A percentile compares a stretch with the other conserved stretches of the same genome.
phyloP scores from a whole-genome alignment of 2,888 invertebrate species.

The Andrena minutula region DNA sequence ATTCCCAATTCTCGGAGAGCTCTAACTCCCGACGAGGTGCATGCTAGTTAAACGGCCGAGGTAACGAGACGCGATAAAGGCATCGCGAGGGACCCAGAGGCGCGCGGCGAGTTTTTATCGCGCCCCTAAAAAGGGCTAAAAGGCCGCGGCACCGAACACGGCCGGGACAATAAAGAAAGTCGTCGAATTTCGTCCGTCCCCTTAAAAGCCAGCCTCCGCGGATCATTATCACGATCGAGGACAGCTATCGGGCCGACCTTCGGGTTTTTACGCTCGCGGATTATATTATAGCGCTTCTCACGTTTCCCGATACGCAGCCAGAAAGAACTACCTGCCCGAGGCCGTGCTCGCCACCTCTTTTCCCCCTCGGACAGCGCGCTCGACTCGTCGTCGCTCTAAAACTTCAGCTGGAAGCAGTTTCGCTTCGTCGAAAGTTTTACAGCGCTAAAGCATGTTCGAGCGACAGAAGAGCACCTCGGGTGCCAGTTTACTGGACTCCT shows the following conservation, averaged over 20 bases:
- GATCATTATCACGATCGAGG: conserved; percentile 53
- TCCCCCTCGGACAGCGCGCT: conserved; percentile 31
- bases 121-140: neutral
- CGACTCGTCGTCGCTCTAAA: neutral
- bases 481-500: too few species aligned
- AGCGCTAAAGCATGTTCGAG: neutral
- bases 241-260: conserved; percentile 60
- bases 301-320: conserved; percentile 55
- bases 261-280: conserved; percentile 57
- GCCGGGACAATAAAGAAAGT: conserved; percentile 3
- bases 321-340: conserved; percentile 50
- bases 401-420: neutral
- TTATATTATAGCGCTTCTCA: conserved; percentile 63
- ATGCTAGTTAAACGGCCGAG: too few species aligned
- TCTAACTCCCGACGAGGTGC: too few species aligned
- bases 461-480: neutral
- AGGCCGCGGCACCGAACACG: neutral
- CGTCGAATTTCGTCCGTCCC: conserved; percentile 31
- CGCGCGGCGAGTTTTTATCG: neutral
- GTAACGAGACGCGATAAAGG: conserved; percentile 1
- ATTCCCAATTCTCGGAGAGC: too few species aligned
- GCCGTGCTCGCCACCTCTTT: neutral
- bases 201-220: conserved; percentile 44
- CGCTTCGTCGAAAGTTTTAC: neutral
- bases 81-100: neutral